Evolutionary conservation across 1,140 invertebrate genomes (phyloP).

Genomic region (Ooceraea biroi): DNA sequence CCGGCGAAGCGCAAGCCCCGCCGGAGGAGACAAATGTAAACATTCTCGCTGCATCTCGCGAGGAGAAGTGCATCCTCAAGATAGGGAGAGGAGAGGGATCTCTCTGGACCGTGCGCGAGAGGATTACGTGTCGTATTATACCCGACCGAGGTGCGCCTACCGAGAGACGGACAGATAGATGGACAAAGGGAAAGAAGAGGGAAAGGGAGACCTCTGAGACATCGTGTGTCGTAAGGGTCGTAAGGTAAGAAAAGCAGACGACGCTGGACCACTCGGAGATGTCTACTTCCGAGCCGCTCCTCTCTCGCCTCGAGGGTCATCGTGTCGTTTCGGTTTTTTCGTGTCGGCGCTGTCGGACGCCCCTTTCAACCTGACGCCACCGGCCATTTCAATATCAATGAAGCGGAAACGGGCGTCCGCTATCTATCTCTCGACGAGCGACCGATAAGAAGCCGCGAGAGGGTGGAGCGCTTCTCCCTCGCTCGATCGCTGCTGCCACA

Average conservation of each 20-base stretch:
- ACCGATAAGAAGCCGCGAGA: slow-evolving; percentile 41
- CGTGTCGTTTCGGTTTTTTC: slow-evolving; percentile 67
- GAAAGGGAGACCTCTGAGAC: slow-evolving; percentile 36
- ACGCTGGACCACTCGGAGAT: slow-evolving; percentile 60
- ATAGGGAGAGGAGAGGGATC: slow-evolving; percentile 24
- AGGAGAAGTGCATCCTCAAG: slow-evolving; percentile 74
- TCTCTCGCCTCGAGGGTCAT: slow-evolving; percentile 66
- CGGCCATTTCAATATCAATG: slow-evolving; percentile 73
- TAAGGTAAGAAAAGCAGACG: slow-evolving; percentile 62
- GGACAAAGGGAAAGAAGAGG: not conserved
- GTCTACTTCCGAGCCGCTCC: slow-evolving; percentile 69
- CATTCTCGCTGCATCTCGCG: slow-evolving; percentile 76
- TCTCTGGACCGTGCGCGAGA: slow-evolving; percentile 34
- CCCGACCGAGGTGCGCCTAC: not conserved
- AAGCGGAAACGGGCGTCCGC: slow-evolving; percentile 52
- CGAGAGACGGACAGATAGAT: not conserved
- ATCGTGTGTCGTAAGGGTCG: slow-evolving; percentile 61
- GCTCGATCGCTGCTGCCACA: no score
- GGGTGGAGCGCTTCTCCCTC: not conserved
- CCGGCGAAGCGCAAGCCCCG: slow-evolving; percentile 46
- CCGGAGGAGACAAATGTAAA: slow-evolving; percentile 85
- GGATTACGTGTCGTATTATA: slow-evolving; percentile 66
- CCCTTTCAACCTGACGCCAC: slow-evolving; percentile 31
- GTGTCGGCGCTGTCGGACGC: slow-evolving; percentile 53
- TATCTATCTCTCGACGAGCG: slow-evolving; percentile 47